Evolutionary conservation across 2,113 vertebrate species (phyloP).

Genomic region (Heterotilapia buettikoferi): DNA sequence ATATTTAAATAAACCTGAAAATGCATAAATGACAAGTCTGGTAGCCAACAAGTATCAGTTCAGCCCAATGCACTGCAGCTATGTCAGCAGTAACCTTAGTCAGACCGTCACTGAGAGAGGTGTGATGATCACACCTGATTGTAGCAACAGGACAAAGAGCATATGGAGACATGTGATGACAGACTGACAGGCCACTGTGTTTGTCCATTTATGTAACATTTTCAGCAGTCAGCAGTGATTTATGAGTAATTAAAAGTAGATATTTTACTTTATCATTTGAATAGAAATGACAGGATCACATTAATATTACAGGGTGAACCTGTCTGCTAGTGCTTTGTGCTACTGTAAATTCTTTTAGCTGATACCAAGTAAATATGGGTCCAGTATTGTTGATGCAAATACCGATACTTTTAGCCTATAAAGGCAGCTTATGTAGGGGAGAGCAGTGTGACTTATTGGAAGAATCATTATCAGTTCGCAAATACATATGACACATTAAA

Average conservation of each 20-base stretch:
- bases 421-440: neutral
- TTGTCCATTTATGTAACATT: neutral
- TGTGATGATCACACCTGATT: constrained; percentile 19
- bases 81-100: constrained; percentile 26
- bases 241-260: neutral
- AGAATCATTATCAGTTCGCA: neutral
- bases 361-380: too few relatives aligned
- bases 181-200: neutral
- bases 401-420: neutral
- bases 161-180: constrained; percentile 20
- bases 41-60: neutral
- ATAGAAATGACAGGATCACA: too few relatives aligned
- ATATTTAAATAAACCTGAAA: neutral
- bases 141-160: constrained; percentile 1
- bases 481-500: neutral
- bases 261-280: too few relatives aligned
- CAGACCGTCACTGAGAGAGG: constrained; percentile 38
- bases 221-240: neutral
- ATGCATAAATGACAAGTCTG: neutral
- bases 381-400: too few relatives aligned
- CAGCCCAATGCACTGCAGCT: constrained; percentile 17
- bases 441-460: neutral
- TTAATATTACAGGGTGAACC: too few relatives aligned
- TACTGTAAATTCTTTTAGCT: too few relatives aligned
- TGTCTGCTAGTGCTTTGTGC: too few relatives aligned